A percentile compares a stretch with the other conserved stretches of the same genome.
These are phyloP conservation scores for Cynoglossus semilaevis DNA, from an alignment of 2,113 vertebrate species.

Conservation along the genomic window DNA sequence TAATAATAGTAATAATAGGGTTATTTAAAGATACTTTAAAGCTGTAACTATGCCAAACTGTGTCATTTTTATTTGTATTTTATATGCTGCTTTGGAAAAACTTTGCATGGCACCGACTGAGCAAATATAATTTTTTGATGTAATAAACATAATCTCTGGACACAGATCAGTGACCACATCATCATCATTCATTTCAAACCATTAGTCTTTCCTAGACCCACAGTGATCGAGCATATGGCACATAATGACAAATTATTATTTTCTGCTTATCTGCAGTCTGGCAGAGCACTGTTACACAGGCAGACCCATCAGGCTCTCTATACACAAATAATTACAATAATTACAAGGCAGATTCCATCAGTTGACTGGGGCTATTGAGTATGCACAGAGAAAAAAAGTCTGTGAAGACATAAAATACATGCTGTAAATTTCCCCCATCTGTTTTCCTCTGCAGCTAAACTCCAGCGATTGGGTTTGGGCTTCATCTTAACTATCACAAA, in stretches of 20 bases:
- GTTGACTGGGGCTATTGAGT: constrained; percentile 56
- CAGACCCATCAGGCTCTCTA: constrained; percentile 27
- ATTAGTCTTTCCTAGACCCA: constrained; percentile 26
- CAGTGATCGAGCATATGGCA: constrained; percentile 34
- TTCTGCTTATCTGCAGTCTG: constrained; percentile 51
- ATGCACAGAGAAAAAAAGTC: constrained; percentile 44
- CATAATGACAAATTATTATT: constrained; percentile 27
- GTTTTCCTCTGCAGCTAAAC: constrained; percentile 17
- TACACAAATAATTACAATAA: constrained; percentile 52
- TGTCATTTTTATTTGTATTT: constrained; percentile 11
- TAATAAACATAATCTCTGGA: constrained; percentile 45
- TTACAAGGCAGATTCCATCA: constrained; percentile 59
- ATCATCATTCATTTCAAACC: constrained; percentile 35
- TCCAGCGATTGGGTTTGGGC: constrained; percentile 18
- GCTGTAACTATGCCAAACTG: constrained; percentile 47
- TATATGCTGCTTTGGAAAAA: constrained; percentile 31
- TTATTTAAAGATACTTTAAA: constrained; percentile 65
- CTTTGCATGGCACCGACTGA: constrained; percentile 46
- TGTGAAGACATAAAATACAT: constrained; percentile 49
- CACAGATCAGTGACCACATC: constrained; percentile 49
- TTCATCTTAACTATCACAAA: constrained; percentile 15
- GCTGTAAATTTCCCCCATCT: constrained; percentile 41
- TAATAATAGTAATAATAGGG: too few species aligned
- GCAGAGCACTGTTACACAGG: constrained; percentile 29
- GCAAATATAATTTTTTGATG: constrained; percentile 25